These are phyloP conservation scores for Talpa occidentalis DNA, from an alignment of 2,113 vertebrate species.

Conservation along the genomic window DNA sequence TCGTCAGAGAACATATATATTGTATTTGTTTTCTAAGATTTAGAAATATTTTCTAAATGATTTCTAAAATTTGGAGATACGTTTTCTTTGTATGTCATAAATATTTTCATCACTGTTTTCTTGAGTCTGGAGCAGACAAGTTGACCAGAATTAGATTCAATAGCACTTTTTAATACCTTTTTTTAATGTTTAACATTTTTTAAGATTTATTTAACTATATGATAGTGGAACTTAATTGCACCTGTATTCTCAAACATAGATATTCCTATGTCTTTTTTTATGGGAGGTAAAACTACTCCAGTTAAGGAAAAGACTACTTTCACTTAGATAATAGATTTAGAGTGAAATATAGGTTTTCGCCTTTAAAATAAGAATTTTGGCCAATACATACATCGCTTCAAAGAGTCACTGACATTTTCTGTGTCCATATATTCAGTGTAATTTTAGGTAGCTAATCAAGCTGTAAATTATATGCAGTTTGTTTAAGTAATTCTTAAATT, in stretches of 20 bases:
- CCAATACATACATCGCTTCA: neutral
- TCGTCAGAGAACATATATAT: conserved; percentile 3
- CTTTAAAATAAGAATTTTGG: conserved; percentile 5
- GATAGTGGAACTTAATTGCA: neutral
- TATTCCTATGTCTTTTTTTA: conserved; percentile 13
- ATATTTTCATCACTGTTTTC: conserved; percentile 3
- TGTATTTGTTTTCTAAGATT: conserved; percentile 35
- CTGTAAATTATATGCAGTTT: conserved; percentile 11
- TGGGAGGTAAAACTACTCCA: neutral
- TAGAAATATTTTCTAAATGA: conserved; percentile 3
- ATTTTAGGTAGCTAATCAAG: conserved; percentile 28
- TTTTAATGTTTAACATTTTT: neutral
- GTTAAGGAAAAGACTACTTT: neutral
- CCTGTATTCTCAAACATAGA: neutral
- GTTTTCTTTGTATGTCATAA: conserved; percentile 14
- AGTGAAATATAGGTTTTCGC: neutral
- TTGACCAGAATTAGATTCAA: neutral
- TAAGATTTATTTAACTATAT: neutral
- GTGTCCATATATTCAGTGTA: neutral
- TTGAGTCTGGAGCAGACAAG: neutral
- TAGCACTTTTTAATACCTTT: neutral
- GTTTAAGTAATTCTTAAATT: conserved; percentile 3
- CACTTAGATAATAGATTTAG: neutral
- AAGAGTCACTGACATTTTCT: neutral
- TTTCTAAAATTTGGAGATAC: conserved; percentile 35